phyloP scores from a whole-genome alignment of 2,797 vertebrate species.

The Tamandua tetradactyla region DNA sequence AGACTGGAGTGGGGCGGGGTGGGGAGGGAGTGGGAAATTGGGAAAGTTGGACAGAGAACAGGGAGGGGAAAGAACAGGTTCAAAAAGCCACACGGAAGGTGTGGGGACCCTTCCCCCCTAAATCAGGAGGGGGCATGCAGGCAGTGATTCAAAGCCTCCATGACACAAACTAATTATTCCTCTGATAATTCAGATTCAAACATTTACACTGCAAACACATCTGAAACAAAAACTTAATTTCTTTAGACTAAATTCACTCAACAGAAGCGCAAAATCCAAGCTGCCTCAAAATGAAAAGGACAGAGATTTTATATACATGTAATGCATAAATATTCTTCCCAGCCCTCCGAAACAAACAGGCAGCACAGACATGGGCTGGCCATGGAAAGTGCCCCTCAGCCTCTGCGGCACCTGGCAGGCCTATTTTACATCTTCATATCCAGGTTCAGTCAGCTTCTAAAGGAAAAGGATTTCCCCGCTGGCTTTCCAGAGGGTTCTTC shows the following conservation, averaged over 20 bases:
- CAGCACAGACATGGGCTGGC: conserved; percentile 22
- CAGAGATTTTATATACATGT: not conserved
- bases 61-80: not conserved
- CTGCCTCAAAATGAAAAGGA: conserved; percentile 62
- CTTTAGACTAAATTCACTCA: conserved; percentile 68
- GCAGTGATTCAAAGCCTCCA: rapidly evolving
- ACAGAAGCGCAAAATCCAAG: conserved; percentile 33
- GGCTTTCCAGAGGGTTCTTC: conserved; percentile 63
- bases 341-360: conserved; percentile 8
- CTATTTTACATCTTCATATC: not conserved
- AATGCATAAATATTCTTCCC: not conserved
- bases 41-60: too few species aligned
- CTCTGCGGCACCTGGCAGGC: conserved; percentile 38
- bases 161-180: conserved; percentile 55
- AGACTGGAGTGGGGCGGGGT: too few species aligned
- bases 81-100: not conserved
- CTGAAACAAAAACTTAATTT: not conserved
- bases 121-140: not conserved
- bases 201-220: conserved; percentile 48
- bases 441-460: conserved; percentile 40
- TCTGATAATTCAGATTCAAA: conserved; percentile 37
- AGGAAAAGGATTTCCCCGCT: conserved; percentile 69
- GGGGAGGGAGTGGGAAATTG: too few species aligned
- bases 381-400: conserved; percentile 53
- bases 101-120: not conserved